Evolutionary conservation across 2,113 vertebrate species (phyloP).

Genomic region (Harpagus bidentatus): DNA sequence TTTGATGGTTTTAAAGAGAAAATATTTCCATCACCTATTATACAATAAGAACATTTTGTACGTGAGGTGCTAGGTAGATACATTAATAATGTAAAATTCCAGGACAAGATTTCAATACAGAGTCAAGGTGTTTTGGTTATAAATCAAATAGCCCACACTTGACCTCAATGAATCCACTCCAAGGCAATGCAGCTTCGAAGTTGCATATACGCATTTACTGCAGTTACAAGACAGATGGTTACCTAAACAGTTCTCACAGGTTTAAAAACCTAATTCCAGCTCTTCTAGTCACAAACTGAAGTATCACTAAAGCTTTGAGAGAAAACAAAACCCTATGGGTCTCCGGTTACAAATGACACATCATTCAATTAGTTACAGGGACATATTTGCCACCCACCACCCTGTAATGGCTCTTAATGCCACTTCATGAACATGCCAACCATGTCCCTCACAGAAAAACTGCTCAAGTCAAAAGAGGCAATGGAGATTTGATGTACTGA

Average conservation of each 20-base stretch:
- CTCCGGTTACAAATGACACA: neutral
- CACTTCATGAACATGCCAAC: neutral
- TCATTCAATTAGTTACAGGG: neutral
- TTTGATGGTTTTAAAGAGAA: neutral
- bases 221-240: conserved; percentile 20
- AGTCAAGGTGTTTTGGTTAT: neutral
- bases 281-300: neutral
- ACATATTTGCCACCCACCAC: neutral
- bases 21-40: neutral
- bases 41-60: neutral
- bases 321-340: neutral
- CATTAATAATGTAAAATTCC: neutral
- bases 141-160: neutral
- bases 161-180: neutral
- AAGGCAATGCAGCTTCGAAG: neutral
- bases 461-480: neutral
- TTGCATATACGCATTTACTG: neutral
- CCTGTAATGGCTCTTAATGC: neutral
- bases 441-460: neutral
- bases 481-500: neutral
- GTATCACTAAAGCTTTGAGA: neutral
- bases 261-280: neutral
- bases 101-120: neutral
- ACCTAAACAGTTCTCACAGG: conserved; percentile 2
- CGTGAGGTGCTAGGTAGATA: neutral